Conservation (phyloP, 2,888 invertebrate species). For the Torymus auratus region DNA sequence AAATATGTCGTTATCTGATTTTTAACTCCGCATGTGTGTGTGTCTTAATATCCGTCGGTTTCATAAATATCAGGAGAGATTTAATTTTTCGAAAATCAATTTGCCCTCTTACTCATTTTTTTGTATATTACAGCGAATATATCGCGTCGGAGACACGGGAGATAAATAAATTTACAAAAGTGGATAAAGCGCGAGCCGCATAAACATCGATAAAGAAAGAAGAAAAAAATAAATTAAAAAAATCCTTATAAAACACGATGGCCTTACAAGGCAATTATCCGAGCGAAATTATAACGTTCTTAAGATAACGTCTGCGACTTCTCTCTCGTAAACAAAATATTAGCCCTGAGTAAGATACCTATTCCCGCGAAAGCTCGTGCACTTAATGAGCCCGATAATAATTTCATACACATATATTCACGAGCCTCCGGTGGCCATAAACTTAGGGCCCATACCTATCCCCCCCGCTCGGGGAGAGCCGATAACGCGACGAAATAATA, state of each 20-base stretch:
- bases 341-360: neutral
- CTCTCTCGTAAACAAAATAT: neutral
- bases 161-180: too few relatives aligned
- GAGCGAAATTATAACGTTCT: neutral
- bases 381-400: slow-evolving; percentile 44
- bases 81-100: too few relatives aligned
- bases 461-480: neutral
- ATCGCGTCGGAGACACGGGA: too few relatives aligned
- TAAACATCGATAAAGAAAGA: too few relatives aligned
- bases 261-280: too few relatives aligned
- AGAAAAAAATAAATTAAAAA: neutral
- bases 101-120: too few relatives aligned
- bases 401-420: slow-evolving; percentile 41
- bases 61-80: too few relatives aligned
- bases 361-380: neutral
- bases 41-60: too few relatives aligned
- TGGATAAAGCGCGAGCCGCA: too few relatives aligned
- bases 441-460: neutral
- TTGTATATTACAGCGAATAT: too few relatives aligned
- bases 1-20: slow-evolving; percentile 23
- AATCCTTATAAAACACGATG: neutral
- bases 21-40: too few relatives aligned
- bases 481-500: slow-evolving; percentile 29
- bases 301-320: neutral
- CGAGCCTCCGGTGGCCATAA: slow-evolving; percentile 12